A percentile compares a stretch with the other conserved stretches of the same genome.
Evolutionary conservation across 2,797 vertebrate genomes (phyloP).

Genomic region (Distichodus sexfasciatus): DNA sequence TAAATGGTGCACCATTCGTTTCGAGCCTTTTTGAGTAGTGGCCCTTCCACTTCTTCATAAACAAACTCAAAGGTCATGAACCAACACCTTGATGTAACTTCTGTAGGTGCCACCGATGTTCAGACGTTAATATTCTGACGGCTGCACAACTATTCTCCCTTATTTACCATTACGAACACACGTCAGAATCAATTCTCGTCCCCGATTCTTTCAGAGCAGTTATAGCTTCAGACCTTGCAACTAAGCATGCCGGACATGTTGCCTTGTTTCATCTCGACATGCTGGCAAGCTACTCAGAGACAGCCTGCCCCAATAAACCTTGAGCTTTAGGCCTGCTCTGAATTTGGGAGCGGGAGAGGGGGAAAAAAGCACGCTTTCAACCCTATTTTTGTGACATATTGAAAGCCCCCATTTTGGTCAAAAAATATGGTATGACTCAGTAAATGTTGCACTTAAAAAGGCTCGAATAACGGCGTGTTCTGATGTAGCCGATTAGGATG

Average conservation of each 20-base stretch:
- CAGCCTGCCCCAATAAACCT: slow-evolving; percentile 21
- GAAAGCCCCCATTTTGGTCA: slow-evolving; percentile 13
- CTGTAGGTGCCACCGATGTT: neutral
- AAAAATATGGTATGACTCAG: slow-evolving; percentile 32
- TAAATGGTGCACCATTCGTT: no score
- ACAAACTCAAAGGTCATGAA: no score
- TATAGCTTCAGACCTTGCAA: neutral
- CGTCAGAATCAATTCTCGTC: neutral
- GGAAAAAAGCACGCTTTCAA: slow-evolving; percentile 24
- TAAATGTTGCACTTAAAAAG: slow-evolving; percentile 31
- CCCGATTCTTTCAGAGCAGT: neutral
- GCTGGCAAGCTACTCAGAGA: slow-evolving; percentile 5
- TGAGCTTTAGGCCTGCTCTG: slow-evolving; percentile 10
- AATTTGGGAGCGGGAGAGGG: slow-evolving; percentile 21
- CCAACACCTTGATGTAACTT: no score
- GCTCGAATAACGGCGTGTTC: slow-evolving; percentile 27
- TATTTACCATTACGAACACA: neutral
- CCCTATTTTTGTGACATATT: slow-evolving; percentile 21
- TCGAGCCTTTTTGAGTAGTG: no score
- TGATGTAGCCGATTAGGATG: slow-evolving; percentile 31
- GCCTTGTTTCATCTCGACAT: slow-evolving; percentile 25
- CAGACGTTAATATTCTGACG: neutral
- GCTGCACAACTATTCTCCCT: neutral
- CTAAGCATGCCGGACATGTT: slow-evolving; percentile 22
- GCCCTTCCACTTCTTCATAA: no score